phyloP scores from a whole-genome alignment of 2,888 invertebrate species.

The Yponomeuta sedellus region DNA sequence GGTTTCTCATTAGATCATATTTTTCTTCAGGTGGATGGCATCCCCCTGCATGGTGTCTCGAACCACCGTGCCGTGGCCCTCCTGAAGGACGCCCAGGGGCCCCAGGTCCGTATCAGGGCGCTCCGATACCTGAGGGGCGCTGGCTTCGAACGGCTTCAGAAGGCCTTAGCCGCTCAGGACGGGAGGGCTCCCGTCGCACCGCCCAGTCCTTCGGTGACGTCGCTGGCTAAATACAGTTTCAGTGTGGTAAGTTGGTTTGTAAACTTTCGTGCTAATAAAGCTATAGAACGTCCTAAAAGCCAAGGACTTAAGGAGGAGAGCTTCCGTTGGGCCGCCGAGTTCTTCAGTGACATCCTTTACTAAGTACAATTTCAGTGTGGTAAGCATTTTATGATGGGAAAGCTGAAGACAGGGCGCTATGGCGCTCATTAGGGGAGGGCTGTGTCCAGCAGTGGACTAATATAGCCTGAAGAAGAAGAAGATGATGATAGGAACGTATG shows the following conservation, averaged over 20 bases:
- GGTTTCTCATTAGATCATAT: too few species aligned
- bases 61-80: constrained; percentile 95
- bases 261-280: too few species aligned
- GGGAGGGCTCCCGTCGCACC: constrained; percentile 76
- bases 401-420: too few species aligned
- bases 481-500: too few species aligned
- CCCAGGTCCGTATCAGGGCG: constrained; percentile 57
- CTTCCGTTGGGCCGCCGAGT: constrained; percentile 77
- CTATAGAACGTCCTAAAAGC: too few species aligned
- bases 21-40: constrained; percentile 80
- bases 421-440: too few species aligned
- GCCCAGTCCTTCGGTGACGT: constrained; percentile 82
- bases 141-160: constrained; percentile 87
- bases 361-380: constrained; percentile 84
- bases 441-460: too few species aligned
- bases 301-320: constrained; percentile 39
- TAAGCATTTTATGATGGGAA: constrained; percentile 48
- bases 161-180: constrained; percentile 85
- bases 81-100: constrained; percentile 85
- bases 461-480: too few species aligned
- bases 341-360: constrained; percentile 84
- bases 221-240: constrained; percentile 84
- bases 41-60: constrained; percentile 88
- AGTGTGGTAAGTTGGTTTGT: constrained; percentile 77
- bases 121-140: constrained; percentile 86